Evolutionary conservation across 1,140 invertebrate genomes (phyloP).

Genomic region (Papilio helenus): DNA sequence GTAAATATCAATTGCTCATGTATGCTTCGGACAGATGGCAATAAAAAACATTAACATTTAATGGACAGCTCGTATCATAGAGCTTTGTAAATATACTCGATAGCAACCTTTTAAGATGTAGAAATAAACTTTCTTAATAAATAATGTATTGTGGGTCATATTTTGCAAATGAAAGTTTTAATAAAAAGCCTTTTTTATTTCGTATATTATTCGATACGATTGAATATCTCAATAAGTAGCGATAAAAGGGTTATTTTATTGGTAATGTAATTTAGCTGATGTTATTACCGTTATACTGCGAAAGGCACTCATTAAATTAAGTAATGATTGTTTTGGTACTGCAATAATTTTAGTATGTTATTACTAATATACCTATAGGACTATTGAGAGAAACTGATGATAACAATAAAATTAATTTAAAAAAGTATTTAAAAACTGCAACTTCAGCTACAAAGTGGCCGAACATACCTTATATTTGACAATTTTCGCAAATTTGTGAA

Average conservation of each 20-base stretch:
- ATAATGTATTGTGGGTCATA: slow-evolving; percentile 1
- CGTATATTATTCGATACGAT: neutral
- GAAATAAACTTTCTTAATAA: slow-evolving; percentile 1
- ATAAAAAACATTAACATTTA: slow-evolving; percentile 34
- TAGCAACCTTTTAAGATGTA: neutral
- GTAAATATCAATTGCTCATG: slow-evolving; percentile 37
- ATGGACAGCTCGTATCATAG: slow-evolving; percentile 18
- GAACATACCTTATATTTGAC: too few species aligned
- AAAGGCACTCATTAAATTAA: neutral
- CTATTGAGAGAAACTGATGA: neutral
- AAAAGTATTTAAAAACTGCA: neutral
- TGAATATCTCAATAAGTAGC: slow-evolving; percentile 9
- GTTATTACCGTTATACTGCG: slow-evolving; percentile 12
- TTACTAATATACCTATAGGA: neutral
- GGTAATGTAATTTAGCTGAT: neutral
- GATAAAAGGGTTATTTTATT: slow-evolving; percentile 2
- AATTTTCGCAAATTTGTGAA: too few species aligned
- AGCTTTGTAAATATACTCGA: slow-evolving; percentile 20
- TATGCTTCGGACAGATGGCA: slow-evolving; percentile 22
- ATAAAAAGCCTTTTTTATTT: slow-evolving; percentile 5
- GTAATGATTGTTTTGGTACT: neutral
- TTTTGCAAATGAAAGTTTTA: neutral
- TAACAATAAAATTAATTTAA: neutral
- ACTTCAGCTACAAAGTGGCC: too few species aligned
- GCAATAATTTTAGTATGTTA: neutral